Evolutionary conservation across 2,888 invertebrate species (phyloP), one percentile per base, ranked within the genome.

Genomic region (Aspidiotus destructor): DNA sequence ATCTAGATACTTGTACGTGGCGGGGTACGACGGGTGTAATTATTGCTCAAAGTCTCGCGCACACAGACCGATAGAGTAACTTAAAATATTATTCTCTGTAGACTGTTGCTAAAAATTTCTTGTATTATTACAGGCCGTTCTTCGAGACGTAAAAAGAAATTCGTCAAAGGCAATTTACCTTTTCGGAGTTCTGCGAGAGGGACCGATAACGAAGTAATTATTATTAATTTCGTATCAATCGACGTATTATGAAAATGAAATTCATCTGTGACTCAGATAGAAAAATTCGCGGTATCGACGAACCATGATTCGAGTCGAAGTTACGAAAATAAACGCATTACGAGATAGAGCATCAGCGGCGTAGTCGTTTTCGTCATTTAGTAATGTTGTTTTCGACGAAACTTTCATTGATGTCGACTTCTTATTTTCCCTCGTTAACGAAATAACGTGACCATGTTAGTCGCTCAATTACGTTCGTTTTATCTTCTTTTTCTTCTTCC

Each of bases 31-130:
- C 48, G 48, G 48, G 48, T n/a, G 48, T 63, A 63, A 63, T 63
- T 63, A 63, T 63, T 63, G 41, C 55, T 63, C 52, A 41, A 11
- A 63, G 63, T 54, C 48, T 48, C 48, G 48, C 48, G 48, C 11
- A 15, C 28, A 48, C 48, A 11, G 48, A 28, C 28, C 48, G 60
- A 67, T 55, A 65, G 48, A 41, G 65, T 41, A 28, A 28, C 28
- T 28, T 28, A 28, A 28, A 28, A 28, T 28, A 28, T 28, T 28
- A 60, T 48, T 48, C 48, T 6, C 48, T 48, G 48, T 48, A 48
- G 48, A 48, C 48, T 48, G 48, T 48, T 48, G 48, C 48, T 48
- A 48, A 48, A 48, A 48, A 48, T 48, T 44, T 48, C n/a, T 48
- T 48, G 10, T 48, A 48, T 13, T 13, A 48, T 48, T 28, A 28